Base-by-base conservation (phyloP, 2,888 invertebrate species). In the Pimpla rufipes region DNA sequence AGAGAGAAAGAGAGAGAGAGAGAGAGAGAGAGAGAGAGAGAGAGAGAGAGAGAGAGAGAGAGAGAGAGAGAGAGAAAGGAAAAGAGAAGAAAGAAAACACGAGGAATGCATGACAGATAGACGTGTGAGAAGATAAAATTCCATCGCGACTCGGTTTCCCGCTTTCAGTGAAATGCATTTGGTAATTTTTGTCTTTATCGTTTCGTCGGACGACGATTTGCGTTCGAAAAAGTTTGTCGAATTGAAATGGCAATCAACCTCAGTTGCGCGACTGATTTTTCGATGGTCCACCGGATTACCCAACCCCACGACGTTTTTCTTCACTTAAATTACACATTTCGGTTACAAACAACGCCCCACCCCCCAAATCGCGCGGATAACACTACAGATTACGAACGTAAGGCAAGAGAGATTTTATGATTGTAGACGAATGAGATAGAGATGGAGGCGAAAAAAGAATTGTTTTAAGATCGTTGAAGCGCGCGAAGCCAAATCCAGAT, bases 121-220 rank as follows among this genome's bases (percentile, higher is more conserved):
- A 57, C 45, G 52, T 77, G 67, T 70, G 42, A 37, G 23, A 55
- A 70, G 42, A 66, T 47, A 76, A 78, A 75, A 40, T 70, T 83
- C 71, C 83, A 85, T 83, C 80, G 81, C 84, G 68, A 64, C 79
- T 83, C 81, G 83, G 59, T 77, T 81, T 77, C 57, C 80, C 79
- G 73, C 74, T 79, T 79, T 57, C 77, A 55, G 35, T 80, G 40
- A 80, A 83, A 77, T 85, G 73, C 80, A 66, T 23, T 45, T 42
- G n/a, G 18, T 66, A 23, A 13, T 3, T 62, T 50, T 67, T 57
- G 47, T 62, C 64, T 59, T 79, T 45, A 66, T 77, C 21, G 67
- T 3, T 45, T 13, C 13, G 42, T 42, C 5, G 3, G 29, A 29
- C 29, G 29, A 13, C n/a, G 23, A 45, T 3, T 40, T 55, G n/a